Evolutionary conservation across 1,140 invertebrate species (phyloP).

Genomic region (Stratiolaelaps scimitus): DNA sequence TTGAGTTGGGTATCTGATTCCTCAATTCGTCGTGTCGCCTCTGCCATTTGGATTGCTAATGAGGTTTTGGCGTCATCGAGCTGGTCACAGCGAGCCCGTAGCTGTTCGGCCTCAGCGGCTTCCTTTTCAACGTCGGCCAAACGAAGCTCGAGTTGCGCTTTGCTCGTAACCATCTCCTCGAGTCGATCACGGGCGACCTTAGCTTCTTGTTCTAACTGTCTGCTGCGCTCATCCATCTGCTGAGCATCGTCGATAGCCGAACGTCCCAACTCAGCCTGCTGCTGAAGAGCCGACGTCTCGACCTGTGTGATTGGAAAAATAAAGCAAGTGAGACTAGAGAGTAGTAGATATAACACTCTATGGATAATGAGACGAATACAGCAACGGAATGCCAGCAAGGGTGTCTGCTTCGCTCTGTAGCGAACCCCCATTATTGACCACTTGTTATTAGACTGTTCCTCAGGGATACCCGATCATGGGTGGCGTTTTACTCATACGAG

Average conservation of each 20-base stretch:
- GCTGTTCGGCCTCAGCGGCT: constrained; percentile 34
- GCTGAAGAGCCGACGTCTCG: constrained; percentile 3
- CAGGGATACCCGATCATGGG: background rate
- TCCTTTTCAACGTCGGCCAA: background rate
- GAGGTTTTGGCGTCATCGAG: constrained; percentile 44
- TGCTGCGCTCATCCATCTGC: background rate
- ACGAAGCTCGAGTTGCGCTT: constrained; percentile 7
- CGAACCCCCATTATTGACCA: too few species aligned
- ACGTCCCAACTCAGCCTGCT: background rate
- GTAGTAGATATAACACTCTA: too few species aligned
- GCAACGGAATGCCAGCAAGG: too few species aligned
- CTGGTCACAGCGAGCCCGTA: constrained; percentile 39
- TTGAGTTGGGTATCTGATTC: constrained; percentile 31
- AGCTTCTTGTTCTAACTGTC: background rate
- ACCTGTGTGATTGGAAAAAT: too few species aligned
- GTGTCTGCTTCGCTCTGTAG: too few species aligned
- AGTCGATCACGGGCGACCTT: background rate
- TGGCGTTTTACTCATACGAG: background rate
- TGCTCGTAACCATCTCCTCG: background rate
- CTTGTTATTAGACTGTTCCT: background rate
- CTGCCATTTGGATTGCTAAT: constrained; percentile 41
- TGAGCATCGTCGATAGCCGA: background rate
- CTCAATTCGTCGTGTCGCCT: constrained; percentile 38
- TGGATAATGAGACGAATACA: too few species aligned
- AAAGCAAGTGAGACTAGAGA: too few species aligned